Evolutionary conservation across 2,888 invertebrate species (phyloP), one percentile per base, ranked within the genome.

Genomic region (Eilema griseolum): DNA sequence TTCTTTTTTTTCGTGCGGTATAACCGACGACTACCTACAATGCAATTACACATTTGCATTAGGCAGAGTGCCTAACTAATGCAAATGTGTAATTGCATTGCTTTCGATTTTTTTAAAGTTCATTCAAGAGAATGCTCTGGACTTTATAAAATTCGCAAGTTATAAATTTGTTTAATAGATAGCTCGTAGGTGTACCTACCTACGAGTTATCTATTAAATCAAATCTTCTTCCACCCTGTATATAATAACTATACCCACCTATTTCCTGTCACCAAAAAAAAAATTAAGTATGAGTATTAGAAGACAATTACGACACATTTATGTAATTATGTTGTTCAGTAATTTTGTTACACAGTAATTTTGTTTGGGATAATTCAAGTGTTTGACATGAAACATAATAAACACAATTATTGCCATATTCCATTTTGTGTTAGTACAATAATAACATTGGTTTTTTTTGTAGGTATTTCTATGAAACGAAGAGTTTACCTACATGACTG

Each of bases 281-380:
- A 52, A 64, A 41, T 41, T 41, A 63, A 41, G 20, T 46, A 52
- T 52, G 52, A 26, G n/a, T n/a, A 52, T 64, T 64, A 52, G 7
- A 46, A 7, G 41, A 28, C 63, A 46, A 61, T 67, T 72, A 73
- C 75, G 67, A 68, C 74, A 66, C 59, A 71, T 82, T 76, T 70
- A 72, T 46, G 66, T 71, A 77, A 82, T 82, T 74, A 80, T 71
- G 57, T 66, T 33, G 31, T 56, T 56, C 33, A 31, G 56, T 56
- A 66, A 66, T 66, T 70, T 56, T 61, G 64, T 64, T 65, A 67
- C 64, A 60, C 68, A 31, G 74, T 69, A 77, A 77, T 80, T 80
- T 82, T 70, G 69, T 71, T 66, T 69, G 23, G 65, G 67, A 69
- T 70, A 65, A 79, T 79, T 79, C 65, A n/a, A 28, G 24, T 12